A percentile compares a stretch with the other conserved stretches of the same genome.
These are phyloP conservation scores for Drosophila equinoxialis DNA, from an alignment of 1,140 invertebrate genomes.

Conservation along the genomic window DNA sequence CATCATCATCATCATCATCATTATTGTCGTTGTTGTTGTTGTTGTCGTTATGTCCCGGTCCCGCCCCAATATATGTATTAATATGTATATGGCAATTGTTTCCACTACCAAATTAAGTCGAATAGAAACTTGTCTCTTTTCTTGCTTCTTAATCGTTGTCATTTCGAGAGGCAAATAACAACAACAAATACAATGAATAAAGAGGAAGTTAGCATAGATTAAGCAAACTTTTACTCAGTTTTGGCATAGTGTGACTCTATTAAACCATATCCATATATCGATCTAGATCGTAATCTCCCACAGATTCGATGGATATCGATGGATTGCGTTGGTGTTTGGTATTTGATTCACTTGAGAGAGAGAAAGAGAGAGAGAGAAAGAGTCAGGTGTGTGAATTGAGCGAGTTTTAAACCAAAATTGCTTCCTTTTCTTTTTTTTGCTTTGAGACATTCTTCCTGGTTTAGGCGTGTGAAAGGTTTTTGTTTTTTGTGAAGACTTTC, in stretches of 20 bases:
- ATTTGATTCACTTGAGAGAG: no score
- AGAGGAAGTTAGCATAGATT: constrained; percentile 1
- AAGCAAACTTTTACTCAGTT: background rate
- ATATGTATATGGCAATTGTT: constrained; percentile 67
- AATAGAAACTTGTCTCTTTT: constrained; percentile 27
- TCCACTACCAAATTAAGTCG: constrained; percentile 75
- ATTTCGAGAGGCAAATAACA: background rate
- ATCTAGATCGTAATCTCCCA: no score
- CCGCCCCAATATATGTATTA: constrained; percentile 67
- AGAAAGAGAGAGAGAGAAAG: no score
- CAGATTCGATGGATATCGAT: no score
- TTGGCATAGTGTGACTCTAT: background rate
- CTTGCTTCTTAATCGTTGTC: constrained; percentile 16
- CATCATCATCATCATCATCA: constrained; percentile 31
- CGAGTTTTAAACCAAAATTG: no score
- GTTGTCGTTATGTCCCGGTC: constrained; percentile 41
- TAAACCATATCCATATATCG: no score
- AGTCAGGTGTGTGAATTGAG: no score
- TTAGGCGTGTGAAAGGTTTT: constrained; percentile 4
- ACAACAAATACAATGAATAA: background rate
- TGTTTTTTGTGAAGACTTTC: constrained; percentile 8
- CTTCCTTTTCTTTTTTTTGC: no score
- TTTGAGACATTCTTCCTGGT: constrained; percentile 2
- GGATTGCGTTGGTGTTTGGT: no score
- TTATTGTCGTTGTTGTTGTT: constrained; percentile 29